Base-by-base conservation (phyloP, 2,797 vertebrate genomes). In the Gymnothorax javanicus region DNA sequence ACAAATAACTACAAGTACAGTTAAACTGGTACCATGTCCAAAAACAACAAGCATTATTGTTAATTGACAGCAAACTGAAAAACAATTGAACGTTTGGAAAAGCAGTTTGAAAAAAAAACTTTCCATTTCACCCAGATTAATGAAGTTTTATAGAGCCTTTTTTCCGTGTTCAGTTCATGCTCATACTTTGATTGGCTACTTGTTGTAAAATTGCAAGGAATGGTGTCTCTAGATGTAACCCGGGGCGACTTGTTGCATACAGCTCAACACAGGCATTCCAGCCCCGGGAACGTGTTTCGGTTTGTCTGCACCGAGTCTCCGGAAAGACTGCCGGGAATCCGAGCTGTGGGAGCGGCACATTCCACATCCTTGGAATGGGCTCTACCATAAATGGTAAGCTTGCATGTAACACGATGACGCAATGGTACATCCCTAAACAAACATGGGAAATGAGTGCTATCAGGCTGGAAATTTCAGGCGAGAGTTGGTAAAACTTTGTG, bases 301-400 rank as follows among this genome's bases (percentile, higher is more conserved):
- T 90, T 82, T 77, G 88, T 81, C 83, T 8, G 88, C 88, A 89
- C 58, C 75, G 54, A 60, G 73, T 25, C 25, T 87, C 54, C 64
- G 87, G 81, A 81, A 43, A 86, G 87, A 91, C 85, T 86, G 90
- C 88, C 92, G 93, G 93, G 94, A 96, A 95, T 95, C 92, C 89
- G 87, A 83, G 25, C 87, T 93, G 92, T 92, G 94, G 95, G 95
- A 96, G 95, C 91, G 96, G 96, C 95, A 92, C 95, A 94, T 94
- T 96, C 95, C 95, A 94, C 94, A 95, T 95, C 94, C 95, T 93
- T 94, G 95, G 93, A 95, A 95, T 95, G 93, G 93, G 91, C 93
- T 95, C 94, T 93, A 92, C 96, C 96, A 95, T 97, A 97, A 94
- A 97, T 95, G 96, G 96, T 96, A 95, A 96, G 90, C 90, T 94